Conservation (phyloP, 2,888 invertebrate species). For the Hemithea aestivaria region DNA sequence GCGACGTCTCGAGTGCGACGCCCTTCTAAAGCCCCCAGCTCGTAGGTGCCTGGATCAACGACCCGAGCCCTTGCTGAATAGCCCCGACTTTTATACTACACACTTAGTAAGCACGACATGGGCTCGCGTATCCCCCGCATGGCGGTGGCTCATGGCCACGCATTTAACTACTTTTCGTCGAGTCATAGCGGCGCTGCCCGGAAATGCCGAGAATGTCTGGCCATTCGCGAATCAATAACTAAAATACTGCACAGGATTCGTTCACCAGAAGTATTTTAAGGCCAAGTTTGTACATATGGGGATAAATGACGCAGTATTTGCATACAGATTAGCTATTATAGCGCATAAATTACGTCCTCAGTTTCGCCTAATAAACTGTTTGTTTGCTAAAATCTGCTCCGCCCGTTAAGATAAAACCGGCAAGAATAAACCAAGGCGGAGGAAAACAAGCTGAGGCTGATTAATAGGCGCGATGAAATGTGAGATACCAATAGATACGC, state of each 20-base stretch:
- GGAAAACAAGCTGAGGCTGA: slow-evolving; percentile 15
- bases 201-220: slow-evolving; percentile 31
- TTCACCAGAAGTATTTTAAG: not conserved
- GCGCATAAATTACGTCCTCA: slow-evolving; percentile 7
- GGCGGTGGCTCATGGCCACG: slow-evolving; percentile 35
- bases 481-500: slow-evolving; percentile 9
- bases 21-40: slow-evolving; percentile 56
- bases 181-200: slow-evolving; percentile 34
- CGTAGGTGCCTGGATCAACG: slow-evolving; percentile 60
- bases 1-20: slow-evolving; percentile 53
- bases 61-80: slow-evolving; percentile 67
- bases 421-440: slow-evolving; percentile 9
- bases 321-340: slow-evolving; percentile 4
- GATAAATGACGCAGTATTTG: slow-evolving; percentile 8
- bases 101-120: slow-evolving; percentile 27
- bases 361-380: slow-evolving; percentile 8
- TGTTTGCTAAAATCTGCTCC: slow-evolving; percentile 16
- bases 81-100: slow-evolving; percentile 42
- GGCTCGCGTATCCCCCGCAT: slow-evolving; percentile 24
- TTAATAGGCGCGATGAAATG: slow-evolving; percentile 9
- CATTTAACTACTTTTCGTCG: slow-evolving; percentile 37
- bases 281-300: not conserved
- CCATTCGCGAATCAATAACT: slow-evolving; percentile 10
- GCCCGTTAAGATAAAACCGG: slow-evolving; percentile 15
- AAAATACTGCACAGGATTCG: slow-evolving; percentile 11